A percentile compares a stretch with the other conserved stretches of the same genome.
These are phyloP conservation scores for Epizoanthus illoricatus DNA, from an alignment of 92 coral and sea anemone species.

Conservation along the genomic window DNA sequence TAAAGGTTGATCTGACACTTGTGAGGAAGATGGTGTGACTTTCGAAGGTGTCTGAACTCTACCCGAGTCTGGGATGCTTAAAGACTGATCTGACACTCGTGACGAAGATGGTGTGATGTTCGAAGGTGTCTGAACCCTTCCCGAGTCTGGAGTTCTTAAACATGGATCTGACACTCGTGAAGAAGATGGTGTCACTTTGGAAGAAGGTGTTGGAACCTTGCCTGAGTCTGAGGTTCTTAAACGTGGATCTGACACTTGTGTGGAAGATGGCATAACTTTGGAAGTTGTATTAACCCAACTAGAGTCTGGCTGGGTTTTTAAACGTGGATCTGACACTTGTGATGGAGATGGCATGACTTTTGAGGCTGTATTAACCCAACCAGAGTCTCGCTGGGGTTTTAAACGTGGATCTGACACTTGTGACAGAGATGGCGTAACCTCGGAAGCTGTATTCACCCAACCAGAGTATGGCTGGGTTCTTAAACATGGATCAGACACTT, in stretches of 20 bases:
- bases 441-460: no score
- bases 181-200: not conserved
- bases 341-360: not conserved
- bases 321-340: not conserved
- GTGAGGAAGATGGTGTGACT: not conserved
- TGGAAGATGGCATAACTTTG: not conserved
- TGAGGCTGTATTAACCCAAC: no score
- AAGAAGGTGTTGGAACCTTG: not conserved
- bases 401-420: not conserved
- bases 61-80: not conserved
- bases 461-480: no score
- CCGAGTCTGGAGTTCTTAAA: not conserved
- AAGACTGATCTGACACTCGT: not conserved
- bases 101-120: not conserved
- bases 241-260: not conserved
- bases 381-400: not conserved
- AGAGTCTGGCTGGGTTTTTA: not conserved
- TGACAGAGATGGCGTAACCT: not conserved
- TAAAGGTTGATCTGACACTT: not conserved
- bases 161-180: not conserved
- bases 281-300: no score
- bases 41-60: constrained; percentile 13
- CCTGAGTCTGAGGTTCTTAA: not conserved
- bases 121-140: not conserved
- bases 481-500: no score